Evolutionary conservation across 2,888 invertebrate species (phyloP).

Genomic region (Anodontia alba): DNA sequence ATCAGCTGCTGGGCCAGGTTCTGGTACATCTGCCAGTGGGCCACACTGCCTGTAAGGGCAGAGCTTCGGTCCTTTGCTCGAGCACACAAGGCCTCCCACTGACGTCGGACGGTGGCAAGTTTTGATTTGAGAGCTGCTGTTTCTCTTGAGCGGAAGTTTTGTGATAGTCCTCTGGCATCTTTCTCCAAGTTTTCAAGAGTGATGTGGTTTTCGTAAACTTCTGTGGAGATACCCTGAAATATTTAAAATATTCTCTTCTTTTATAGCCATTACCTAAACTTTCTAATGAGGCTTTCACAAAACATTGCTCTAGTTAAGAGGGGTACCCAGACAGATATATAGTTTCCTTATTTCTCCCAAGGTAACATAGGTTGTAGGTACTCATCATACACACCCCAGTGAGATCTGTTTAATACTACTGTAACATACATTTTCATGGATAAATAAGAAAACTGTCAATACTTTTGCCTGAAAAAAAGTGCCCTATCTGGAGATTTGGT

Average conservation of each 20-base stretch:
- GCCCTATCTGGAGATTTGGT: too few relatives aligned
- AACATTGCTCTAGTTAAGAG: too few relatives aligned
- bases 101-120: conserved; percentile 90
- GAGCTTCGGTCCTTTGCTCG: conserved; percentile 91
- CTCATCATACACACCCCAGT: too few relatives aligned
- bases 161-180: conserved; percentile 90
- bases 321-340: too few relatives aligned
- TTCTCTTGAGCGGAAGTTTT: conserved; percentile 87
- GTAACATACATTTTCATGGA: too few relatives aligned
- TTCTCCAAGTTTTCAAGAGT: conserved; percentile 90
- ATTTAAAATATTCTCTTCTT: neutral
- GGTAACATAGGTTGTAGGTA: too few relatives aligned
- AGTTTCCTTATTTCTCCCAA: too few relatives aligned
- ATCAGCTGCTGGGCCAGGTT: conserved; percentile 90
- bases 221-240: conserved; percentile 89
- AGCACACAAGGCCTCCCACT: conserved; percentile 91
- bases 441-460: too few relatives aligned
- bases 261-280: too few relatives aligned
- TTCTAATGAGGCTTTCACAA: too few relatives aligned
- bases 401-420: too few relatives aligned
- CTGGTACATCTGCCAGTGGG: conserved; percentile 94
- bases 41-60: conserved; percentile 91
- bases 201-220: conserved; percentile 91
- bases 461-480: too few relatives aligned
- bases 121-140: conserved; percentile 91